Conservation (phyloP, 2,797 vertebrate species). For the Rhinophrynus dorsalis region DNA sequence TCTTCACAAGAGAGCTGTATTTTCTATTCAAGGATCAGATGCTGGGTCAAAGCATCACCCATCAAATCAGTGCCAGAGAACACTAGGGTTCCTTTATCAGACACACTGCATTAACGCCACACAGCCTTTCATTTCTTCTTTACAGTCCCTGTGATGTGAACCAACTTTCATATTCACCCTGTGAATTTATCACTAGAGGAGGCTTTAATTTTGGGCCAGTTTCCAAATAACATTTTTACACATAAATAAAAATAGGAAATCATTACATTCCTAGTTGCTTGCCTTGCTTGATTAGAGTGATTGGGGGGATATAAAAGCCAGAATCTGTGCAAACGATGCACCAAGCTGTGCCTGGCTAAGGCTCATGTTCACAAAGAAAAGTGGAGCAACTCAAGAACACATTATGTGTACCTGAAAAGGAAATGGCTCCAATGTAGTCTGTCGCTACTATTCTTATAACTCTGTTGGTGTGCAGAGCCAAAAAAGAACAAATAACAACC, state of each 20-base stretch:
- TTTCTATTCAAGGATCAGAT: constrained; percentile 42
- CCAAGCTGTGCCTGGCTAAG: too few species aligned
- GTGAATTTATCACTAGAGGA: not conserved
- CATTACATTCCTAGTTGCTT: too few species aligned
- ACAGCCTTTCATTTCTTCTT: constrained; percentile 15
- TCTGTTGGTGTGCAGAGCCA: too few species aligned
- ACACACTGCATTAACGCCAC: constrained; percentile 8
- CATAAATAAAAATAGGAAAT: not conserved
- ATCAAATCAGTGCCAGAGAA: constrained; percentile 33
- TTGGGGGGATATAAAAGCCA: too few species aligned
- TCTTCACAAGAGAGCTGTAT: constrained; percentile 41
- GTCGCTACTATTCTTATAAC: too few species aligned
- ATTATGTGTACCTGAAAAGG: too few species aligned
- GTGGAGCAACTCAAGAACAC: too few species aligned
- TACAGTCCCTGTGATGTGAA: constrained; percentile 10
- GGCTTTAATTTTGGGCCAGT: not conserved
- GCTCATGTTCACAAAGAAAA: too few species aligned
- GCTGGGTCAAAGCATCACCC: constrained; percentile 37
- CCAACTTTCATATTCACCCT: constrained; percentile 9
- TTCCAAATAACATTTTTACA: not conserved
- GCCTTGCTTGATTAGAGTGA: too few species aligned
- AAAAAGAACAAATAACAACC: too few species aligned
- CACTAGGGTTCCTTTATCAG: constrained; percentile 37
- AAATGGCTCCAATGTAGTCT: too few species aligned
- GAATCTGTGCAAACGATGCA: too few species aligned